These are phyloP conservation scores for Lithosia quadra DNA, from an alignment of 2,888 invertebrate genomes.

Conservation along the genomic window DNA sequence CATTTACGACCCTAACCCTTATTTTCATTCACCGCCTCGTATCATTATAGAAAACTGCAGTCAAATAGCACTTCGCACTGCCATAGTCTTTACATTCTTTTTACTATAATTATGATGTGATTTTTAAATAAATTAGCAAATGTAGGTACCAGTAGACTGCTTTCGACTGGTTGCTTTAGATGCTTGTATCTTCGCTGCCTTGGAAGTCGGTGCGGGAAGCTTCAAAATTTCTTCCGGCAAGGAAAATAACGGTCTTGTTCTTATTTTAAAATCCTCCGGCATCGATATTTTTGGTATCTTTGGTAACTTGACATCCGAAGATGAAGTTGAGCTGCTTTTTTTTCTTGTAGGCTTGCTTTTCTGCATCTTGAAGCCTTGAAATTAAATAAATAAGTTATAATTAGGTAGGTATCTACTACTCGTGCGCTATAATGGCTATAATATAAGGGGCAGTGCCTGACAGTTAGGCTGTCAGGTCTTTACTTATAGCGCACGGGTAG, in stretches of 20 bases:
- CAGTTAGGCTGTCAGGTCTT: too few species aligned
- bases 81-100: neutral
- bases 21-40: neutral
- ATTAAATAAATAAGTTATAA: neutral
- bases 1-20: neutral
- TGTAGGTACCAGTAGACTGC: constrained; percentile 71
- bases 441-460: too few species aligned
- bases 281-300: constrained; percentile 85
- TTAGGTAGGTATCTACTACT: neutral
- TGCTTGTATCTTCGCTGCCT: constrained; percentile 58
- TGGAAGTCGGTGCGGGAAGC: constrained; percentile 68
- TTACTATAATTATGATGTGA: too few species aligned
- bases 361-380: constrained; percentile 14
- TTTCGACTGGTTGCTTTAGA: constrained; percentile 56
- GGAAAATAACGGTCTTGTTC: constrained; percentile 87
- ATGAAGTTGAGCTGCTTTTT: constrained; percentile 74
- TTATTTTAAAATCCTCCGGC: constrained; percentile 86
- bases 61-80: neutral
- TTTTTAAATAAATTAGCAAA: neutral
- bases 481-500: too few species aligned
- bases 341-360: constrained; percentile 76
- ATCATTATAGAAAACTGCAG: neutral
- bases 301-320: constrained; percentile 84
- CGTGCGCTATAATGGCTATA: neutral
- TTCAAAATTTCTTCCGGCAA: constrained; percentile 88